Conservation (phyloP, 2,888 invertebrate species). For the Drosophila tripunctata region DNA sequence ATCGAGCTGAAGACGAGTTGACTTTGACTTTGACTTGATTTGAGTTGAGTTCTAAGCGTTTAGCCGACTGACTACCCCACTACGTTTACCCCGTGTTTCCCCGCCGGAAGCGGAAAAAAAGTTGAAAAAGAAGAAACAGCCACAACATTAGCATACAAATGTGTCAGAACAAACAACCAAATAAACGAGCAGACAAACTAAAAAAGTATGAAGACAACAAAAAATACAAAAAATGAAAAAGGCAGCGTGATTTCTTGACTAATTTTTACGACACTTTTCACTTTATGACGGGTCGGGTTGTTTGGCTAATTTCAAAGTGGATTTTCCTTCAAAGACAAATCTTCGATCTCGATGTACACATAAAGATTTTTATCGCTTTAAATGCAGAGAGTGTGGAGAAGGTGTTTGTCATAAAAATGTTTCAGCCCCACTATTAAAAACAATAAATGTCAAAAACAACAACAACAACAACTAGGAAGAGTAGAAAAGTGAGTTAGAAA, state of each 20-base stretch:
- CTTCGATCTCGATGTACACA: constrained; percentile 36
- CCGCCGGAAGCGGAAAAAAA: constrained; percentile 72
- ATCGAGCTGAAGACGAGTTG: constrained; percentile 41
- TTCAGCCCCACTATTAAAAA: constrained; percentile 65
- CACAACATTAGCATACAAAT: constrained; percentile 76
- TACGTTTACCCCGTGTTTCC: background rate
- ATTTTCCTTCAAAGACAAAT: constrained; percentile 21
- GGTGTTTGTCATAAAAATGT: constrained; percentile 60
- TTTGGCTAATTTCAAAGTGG: constrained; percentile 55
- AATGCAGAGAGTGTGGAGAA: background rate
- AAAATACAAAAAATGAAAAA: constrained; percentile 2
- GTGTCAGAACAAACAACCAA: constrained; percentile 77
- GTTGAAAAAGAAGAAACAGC: constrained; percentile 18
- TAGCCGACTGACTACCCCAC: constrained; percentile 34
- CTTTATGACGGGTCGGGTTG: constrained; percentile 55
- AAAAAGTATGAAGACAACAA: constrained; percentile 13
- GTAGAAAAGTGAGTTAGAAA: constrained; percentile 18
- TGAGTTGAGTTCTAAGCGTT: constrained; percentile 57
- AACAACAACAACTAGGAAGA: constrained; percentile 3
- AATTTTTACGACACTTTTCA: constrained; percentile 81
- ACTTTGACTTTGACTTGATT: constrained; percentile 22
- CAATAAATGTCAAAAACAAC: constrained; percentile 81
- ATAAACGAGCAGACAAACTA: constrained; percentile 41
- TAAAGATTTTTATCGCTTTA: constrained; percentile 65
- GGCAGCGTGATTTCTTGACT: constrained; percentile 76